A percentile compares a stretch with the other conserved stretches of the same genome.
Conservation (phyloP, 2,113 vertebrate species). For the Benitochromis conjunctus region DNA sequence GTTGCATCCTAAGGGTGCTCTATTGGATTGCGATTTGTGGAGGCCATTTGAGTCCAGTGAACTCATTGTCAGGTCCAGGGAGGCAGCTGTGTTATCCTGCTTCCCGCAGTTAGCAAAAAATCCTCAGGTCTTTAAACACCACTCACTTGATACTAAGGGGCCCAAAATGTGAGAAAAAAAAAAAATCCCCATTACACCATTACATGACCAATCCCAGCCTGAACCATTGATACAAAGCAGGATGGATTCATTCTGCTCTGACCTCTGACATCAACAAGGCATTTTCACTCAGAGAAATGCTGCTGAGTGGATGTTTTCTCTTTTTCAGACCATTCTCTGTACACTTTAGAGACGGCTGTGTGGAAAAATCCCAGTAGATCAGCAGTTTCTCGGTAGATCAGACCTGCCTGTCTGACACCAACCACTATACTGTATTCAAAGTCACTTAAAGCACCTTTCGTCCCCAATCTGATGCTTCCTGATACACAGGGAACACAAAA, state of each 20-base stretch:
- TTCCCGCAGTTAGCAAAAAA: neutral
- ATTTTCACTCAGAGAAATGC: neutral
- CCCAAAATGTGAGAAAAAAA: neutral
- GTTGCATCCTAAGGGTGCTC: neutral
- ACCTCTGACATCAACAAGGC: neutral
- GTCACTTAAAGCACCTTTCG: neutral
- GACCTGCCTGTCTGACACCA: fast-evolving
- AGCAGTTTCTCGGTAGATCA: neutral
- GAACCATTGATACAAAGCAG: neutral
- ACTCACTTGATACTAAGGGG: neutral
- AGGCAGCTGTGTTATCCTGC: neutral
- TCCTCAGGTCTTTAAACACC: neutral
- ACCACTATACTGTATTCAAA: neutral
- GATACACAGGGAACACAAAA: neutral
- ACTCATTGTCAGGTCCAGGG: neutral
- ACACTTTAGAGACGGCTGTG: neutral
- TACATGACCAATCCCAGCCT: fast-evolving
- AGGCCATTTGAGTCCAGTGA: too few relatives aligned
- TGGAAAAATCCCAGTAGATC: neutral
- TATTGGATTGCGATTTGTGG: neutral
- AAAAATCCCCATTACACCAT: neutral
- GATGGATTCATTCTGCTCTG: neutral
- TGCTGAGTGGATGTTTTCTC: neutral
- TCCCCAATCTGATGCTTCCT: neutral
- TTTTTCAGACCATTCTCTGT: neutral